Conservation (phyloP, 2,113 vertebrate genomes). For the Alexandromys fortis region DNA sequence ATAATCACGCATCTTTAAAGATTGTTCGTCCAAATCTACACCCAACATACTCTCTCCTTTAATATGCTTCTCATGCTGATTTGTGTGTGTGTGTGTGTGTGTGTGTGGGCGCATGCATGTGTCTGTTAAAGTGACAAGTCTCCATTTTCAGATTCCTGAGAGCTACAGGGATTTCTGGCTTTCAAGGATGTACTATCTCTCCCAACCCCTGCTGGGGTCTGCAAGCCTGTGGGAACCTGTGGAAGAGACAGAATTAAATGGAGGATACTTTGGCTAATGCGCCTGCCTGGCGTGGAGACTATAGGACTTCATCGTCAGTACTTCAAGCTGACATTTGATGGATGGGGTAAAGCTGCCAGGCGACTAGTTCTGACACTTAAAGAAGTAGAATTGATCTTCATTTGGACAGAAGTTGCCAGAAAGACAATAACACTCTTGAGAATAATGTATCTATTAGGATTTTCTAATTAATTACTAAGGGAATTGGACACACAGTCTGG, state of each 20-base stretch:
- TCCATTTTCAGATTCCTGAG: background rate
- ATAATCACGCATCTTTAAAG: background rate
- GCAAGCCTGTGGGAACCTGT: background rate
- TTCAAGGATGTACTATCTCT: background rate
- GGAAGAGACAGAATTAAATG: slow-evolving; percentile 2
- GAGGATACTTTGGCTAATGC: slow-evolving; percentile 8
- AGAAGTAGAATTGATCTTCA: slow-evolving; percentile 39
- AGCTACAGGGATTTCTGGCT: background rate
- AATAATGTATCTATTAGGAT: slow-evolving; percentile 36
- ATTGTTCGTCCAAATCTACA: background rate
- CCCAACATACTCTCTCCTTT: background rate
- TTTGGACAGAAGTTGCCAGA: background rate
- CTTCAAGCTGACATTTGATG: slow-evolving; percentile 32
- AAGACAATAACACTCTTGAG: slow-evolving; percentile 27
- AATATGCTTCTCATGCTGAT: background rate
- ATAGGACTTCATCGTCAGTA: background rate
- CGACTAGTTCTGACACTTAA: slow-evolving; percentile 16
- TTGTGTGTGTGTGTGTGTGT: background rate
- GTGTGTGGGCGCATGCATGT: background rate
- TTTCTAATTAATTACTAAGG: slow-evolving; percentile 58
- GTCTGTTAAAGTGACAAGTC: background rate
- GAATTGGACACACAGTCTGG: background rate
- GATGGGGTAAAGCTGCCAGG: background rate
- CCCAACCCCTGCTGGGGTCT: background rate
- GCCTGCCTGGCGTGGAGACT: background rate